phyloP scores from a whole-genome alignment of 2,113 vertebrate species.

The Oncorhynchus mykiss region DNA sequence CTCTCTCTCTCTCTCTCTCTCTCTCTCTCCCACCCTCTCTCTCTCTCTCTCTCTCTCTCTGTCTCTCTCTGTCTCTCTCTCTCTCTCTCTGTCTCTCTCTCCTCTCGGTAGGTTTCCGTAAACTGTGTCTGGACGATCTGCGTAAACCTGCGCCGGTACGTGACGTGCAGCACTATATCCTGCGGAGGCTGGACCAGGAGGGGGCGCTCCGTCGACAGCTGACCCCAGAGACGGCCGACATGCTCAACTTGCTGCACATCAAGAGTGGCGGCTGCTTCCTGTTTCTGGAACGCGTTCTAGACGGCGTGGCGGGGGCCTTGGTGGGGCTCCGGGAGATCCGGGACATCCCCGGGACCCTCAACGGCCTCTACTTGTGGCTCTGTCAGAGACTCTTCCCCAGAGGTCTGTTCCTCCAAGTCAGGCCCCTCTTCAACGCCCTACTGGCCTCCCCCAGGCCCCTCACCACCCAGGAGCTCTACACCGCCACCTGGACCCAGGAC shows the following conservation, averaged over 20 bases:
- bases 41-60: no score
- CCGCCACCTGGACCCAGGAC: constrained; percentile 66
- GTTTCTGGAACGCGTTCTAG: constrained; percentile 78
- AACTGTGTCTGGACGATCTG: constrained; percentile 78
- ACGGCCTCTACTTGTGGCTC: constrained; percentile 83
- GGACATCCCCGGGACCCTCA: constrained; percentile 81
- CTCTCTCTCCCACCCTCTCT: no score
- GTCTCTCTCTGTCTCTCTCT: no score
- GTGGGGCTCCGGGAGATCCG: constrained; percentile 75
- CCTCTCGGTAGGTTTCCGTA: constrained; percentile 69
- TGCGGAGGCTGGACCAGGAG: constrained; percentile 76
- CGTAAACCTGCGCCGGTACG: constrained; percentile 70
- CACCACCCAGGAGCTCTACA: constrained; percentile 61
- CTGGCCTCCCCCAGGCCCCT: constrained; percentile 71
- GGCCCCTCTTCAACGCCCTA: constrained; percentile 72
- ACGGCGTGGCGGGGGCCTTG: constrained; percentile 71
- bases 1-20: no score
- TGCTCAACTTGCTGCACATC: constrained; percentile 82
- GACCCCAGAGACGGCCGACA: constrained; percentile 77
- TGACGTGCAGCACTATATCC: constrained; percentile 82
- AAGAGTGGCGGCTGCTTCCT: constrained; percentile 83
- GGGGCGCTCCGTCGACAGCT: constrained; percentile 73
- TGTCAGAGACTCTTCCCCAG: constrained; percentile 80
- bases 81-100: background rate
- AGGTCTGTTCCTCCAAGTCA: constrained; percentile 67